A percentile compares a stretch with the other conserved stretches of the same genome.
These are phyloP conservation scores for Hydroisotoma schaefferi DNA, from an alignment of 2,888 invertebrate genomes.

Conservation along the genomic window DNA sequence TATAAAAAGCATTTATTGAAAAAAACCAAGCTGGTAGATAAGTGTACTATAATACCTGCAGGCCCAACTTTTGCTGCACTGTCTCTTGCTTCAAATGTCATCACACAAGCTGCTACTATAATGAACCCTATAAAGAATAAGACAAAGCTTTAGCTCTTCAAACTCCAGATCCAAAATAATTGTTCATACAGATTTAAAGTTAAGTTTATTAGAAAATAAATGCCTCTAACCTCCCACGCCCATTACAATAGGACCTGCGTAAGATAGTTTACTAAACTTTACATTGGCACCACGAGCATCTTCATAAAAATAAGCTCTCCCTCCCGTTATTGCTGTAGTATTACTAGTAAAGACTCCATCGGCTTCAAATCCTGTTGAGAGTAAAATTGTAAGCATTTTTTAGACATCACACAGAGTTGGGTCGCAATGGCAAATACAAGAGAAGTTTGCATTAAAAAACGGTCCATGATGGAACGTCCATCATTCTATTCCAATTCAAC, in stretches of 20 bases:
- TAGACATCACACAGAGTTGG: conserved; percentile 11
- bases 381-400: conserved; percentile 10
- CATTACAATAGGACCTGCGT: conserved; percentile 97
- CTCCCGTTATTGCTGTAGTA: conserved; percentile 34
- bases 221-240: conserved; percentile 88
- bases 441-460: no score
- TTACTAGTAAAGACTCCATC: conserved; percentile 45
- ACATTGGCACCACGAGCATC: conserved; percentile 38
- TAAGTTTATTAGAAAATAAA: no score
- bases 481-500: no score
- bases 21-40: conserved; percentile 9
- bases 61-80: conserved; percentile 76
- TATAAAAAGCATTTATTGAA: background rate
- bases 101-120: conserved; percentile 93
- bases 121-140: conserved; percentile 68
- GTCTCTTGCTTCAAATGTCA: conserved; percentile 97
- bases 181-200: no score
- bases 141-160: no score
- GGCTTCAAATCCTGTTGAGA: conserved; percentile 44
- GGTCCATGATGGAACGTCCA: no score
- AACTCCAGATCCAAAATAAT: background rate
- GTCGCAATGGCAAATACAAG: no score
- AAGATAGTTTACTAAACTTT: conserved; percentile 83
- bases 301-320: conserved; percentile 29
- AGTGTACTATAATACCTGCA: conserved; percentile 17